Evolutionary conservation across 1,140 invertebrate genomes (phyloP), one percentile per base, ranked within the genome.

Genomic region (Lamellibrachia luymesi): DNA sequence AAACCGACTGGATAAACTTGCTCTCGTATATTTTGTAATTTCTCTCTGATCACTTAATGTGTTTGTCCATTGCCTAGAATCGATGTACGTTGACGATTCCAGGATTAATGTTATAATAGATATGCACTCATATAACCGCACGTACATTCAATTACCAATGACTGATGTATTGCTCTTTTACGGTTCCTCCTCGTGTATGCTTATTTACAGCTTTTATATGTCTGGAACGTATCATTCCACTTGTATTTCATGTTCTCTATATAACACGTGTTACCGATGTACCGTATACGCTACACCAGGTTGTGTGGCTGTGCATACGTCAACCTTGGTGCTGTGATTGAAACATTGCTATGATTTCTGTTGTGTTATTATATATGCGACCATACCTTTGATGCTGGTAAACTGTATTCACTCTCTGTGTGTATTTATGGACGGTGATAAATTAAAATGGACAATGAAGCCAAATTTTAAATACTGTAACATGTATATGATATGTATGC

Each of bases 181-280:
- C 25, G 64, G 17, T 80, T 80, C 64, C 64, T 80, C 64, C 64
- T 80, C 64, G 64, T 80, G 64, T 80, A 80, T 80, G 64, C 64
- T 80, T 80, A 80, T 80, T 80, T 80, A 80, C 64, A 80, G 64
- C 64, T 80, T 80, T 80, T 80, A 80, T 80, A 80, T 80, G 64
- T 80, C 64, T 80, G 64, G 64, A 80, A 80, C 64, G 64, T 80
- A 80, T 80, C 64, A 80, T 80, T 80, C 64, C 64, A 80, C 64
- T 80, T 80, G 64, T 80, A 80, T 80, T 80, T 80, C 64, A 80
- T 80, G 64, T 80, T 80, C 64, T 80, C 64, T 80, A 80, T 80
- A 80, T 17, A 22, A 80, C 64, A 80, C 64, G 1, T 80, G 64
- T 80, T 80, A 80, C 64, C 64, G 64, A 80, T 80, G 64, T 80